Base-by-base conservation (phyloP, 1,140 invertebrate species). In the Drosophila jambulina region DNA sequence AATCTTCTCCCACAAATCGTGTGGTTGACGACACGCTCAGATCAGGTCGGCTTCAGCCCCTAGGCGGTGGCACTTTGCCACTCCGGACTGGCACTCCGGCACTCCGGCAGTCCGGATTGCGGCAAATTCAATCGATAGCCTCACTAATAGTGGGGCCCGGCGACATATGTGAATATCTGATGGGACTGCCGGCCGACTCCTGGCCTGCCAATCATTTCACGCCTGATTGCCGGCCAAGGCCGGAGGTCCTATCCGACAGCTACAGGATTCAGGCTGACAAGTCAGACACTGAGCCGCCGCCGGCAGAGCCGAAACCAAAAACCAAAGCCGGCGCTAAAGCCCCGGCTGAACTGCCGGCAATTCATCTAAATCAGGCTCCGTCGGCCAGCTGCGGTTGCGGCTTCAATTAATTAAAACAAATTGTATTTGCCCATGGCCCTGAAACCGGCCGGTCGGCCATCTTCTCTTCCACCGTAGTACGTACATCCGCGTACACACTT, bases 401-500 rank as follows among this genome's bases (percentile, higher is more conserved):
- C 75, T 80, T 57, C 85, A 88, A 90, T 90, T 88, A 90, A 88
- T 88, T 90, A 90, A 91, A 82, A 85, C 82, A 85, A 88, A 90
- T 88, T 91, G 84, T 67, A 78, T 82, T 76, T 86, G 64, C 61
- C 49, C 70, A 42, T 57, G 48, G 63, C 65, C 29, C 46, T 54
- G 48, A 45, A 61, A 60, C 19, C 38, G 43, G 27, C 38, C 54
- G 38, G 58, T n/a, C 36, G 38, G 56, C 27, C 53, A 45, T 68
- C 72, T 42, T 42, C 43, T 36, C 51, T 13, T 45, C 13, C 32
- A 23, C 32, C 32, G 9, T 40, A 32, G 19, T 17, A 21, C 5
- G 53, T 36, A 42, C 32, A 36, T 15, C 29, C 49, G 27, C 49
- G 49, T 64, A 36, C 60, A 75, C 42, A 27, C 29, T 57, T 38